A percentile compares a stretch with the other conserved stretches of the same genome.
Conservation (phyloP, 2,888 invertebrate species). For the Rhingia campestris region DNA sequence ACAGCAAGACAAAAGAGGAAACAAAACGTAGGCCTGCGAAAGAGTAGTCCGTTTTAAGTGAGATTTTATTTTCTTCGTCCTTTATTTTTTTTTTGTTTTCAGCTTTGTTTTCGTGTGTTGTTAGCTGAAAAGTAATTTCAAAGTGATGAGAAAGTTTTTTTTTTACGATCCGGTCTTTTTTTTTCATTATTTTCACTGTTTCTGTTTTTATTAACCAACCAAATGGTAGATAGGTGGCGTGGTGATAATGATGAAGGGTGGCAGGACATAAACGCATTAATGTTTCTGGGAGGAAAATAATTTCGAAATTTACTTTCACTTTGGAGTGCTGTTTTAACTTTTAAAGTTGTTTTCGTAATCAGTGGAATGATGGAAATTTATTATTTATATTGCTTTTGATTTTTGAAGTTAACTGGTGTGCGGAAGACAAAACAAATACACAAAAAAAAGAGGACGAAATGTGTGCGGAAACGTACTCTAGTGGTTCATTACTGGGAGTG, state of each 20-base stretch:
- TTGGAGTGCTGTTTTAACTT: slow-evolving; percentile 61
- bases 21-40: slow-evolving; percentile 13
- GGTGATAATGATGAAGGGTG: slow-evolving; percentile 15
- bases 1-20: not conserved
- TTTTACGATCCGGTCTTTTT: slow-evolving; percentile 45
- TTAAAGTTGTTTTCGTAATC: slow-evolving; percentile 60
- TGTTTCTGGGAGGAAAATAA: slow-evolving; percentile 49
- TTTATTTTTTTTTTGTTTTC: slow-evolving; percentile 21
- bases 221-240: not conserved
- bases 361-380: slow-evolving; percentile 64
- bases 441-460: too few relatives aligned
- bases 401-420: not conserved
- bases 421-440: too few relatives aligned
- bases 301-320: slow-evolving; percentile 65
- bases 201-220: slow-evolving; percentile 22
- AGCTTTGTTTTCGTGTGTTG: not conserved
- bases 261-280: slow-evolving; percentile 53
- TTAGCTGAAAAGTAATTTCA: slow-evolving; percentile 61
- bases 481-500: slow-evolving; percentile 13
- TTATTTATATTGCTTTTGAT: slow-evolving; percentile 62
- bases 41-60: slow-evolving; percentile 38
- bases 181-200: slow-evolving; percentile 10
- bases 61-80: slow-evolving; percentile 11
- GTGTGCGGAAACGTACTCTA: not conserved
- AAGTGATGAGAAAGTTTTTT: slow-evolving; percentile 63